phyloP scores from a whole-genome alignment of 2,113 vertebrate genomes.

The Todiramphus chloris region DNA sequence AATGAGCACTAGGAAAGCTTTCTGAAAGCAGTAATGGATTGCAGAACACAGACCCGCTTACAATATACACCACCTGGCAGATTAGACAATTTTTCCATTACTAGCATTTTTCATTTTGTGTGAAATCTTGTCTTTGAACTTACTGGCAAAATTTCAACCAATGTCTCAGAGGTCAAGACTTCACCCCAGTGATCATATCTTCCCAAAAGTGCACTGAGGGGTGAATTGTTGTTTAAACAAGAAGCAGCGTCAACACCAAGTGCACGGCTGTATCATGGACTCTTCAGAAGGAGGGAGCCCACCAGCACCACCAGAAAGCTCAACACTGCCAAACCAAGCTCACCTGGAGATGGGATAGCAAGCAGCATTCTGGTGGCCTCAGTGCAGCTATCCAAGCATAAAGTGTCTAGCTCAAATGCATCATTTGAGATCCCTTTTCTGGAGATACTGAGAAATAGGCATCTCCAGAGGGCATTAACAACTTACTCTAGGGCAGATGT shows the following conservation, averaged over 20 bases:
- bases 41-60: neutral
- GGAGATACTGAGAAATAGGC: neutral
- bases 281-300: neutral
- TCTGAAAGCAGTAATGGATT: neutral
- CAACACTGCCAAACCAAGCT: neutral
- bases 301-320: neutral
- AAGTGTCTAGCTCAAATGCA: neutral
- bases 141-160: neutral
- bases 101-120: neutral
- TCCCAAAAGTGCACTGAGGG: neutral
- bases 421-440: neutral
- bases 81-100: neutral
- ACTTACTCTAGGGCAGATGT: neutral
- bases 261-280: accelerated
- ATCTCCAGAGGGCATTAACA: neutral
- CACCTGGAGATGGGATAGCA: neutral
- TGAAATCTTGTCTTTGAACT: neutral
- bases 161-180: neutral
- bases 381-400: neutral
- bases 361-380: neutral
- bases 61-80: neutral
- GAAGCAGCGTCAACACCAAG: neutral
- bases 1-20: neutral
- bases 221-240: neutral
- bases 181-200: neutral